Evolutionary conservation across 2,797 vertebrate genomes (phyloP).

Genomic region (Sebastes melanostomus): DNA sequence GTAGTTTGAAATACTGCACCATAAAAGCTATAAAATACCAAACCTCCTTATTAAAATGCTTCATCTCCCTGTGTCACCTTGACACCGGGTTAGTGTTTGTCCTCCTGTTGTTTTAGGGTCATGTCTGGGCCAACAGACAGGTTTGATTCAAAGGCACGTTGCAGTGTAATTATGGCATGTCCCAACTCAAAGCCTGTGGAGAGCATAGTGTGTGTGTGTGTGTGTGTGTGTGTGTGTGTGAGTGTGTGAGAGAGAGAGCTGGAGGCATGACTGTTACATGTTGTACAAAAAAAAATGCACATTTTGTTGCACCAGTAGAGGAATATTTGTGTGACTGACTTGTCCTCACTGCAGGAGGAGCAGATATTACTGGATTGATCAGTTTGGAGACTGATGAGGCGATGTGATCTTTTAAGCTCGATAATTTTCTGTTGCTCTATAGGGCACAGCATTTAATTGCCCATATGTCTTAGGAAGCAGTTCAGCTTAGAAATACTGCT

Average conservation of each 20-base stretch:
- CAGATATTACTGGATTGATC: slow-evolving; percentile 36
- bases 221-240: neutral
- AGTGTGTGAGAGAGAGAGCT: neutral
- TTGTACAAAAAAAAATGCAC: neutral
- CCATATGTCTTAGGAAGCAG: slow-evolving; percentile 26
- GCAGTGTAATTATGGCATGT: slow-evolving; percentile 5
- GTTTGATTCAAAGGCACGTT: slow-evolving; percentile 41
- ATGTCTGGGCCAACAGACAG: slow-evolving; percentile 39
- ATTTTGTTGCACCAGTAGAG: neutral
- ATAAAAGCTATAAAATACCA: slow-evolving; percentile 2
- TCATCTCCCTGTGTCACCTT: slow-evolving; percentile 27
- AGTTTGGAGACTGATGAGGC: slow-evolving; percentile 47
- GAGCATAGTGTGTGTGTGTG: neutral
- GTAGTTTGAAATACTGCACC: neutral
- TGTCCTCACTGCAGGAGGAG: neutral
- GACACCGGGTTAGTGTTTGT: slow-evolving; percentile 13
- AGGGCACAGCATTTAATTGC: slow-evolving; percentile 36
- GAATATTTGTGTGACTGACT: neutral
- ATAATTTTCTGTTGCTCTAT: slow-evolving; percentile 39
- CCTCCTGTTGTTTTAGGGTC: slow-evolving; percentile 53
- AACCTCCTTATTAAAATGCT: slow-evolving; percentile 21
- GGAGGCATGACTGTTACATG: neutral
- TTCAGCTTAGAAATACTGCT: slow-evolving; percentile 5
- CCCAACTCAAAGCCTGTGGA: slow-evolving; percentile 5
- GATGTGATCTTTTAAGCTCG: slow-evolving; percentile 35